Conservation (phyloP, 1,140 invertebrate species). For the Bombyx mandarina region DNA sequence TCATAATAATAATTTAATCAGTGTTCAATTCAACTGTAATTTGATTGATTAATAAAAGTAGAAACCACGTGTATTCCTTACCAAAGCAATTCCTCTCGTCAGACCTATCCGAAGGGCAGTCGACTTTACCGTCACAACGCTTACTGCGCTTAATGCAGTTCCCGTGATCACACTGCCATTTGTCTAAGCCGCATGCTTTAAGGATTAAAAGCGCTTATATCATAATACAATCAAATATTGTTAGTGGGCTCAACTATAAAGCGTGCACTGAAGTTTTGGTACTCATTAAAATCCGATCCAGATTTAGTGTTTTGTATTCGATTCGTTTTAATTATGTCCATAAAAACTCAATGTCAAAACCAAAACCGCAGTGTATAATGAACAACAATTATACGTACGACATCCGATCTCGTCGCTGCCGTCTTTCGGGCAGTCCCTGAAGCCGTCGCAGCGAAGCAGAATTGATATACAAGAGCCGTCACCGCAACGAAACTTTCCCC, state of each 20-base stretch:
- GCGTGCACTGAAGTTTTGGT: too few species aligned
- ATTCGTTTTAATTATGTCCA: too few species aligned
- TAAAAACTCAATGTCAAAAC: too few species aligned
- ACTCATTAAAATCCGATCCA: too few species aligned
- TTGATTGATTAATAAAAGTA: too few species aligned
- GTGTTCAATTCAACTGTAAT: too few species aligned
- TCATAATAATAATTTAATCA: too few species aligned
- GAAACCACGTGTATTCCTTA: slow-evolving; percentile 38
- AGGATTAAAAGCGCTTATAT: neutral
- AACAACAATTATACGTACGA: slow-evolving; percentile 61
- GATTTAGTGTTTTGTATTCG: too few species aligned
- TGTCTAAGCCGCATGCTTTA: slow-evolving; percentile 72
- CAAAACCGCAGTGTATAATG: too few species aligned
- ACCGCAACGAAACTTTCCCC: slow-evolving; percentile 69
- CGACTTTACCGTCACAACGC: slow-evolving; percentile 76
- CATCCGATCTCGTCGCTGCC: slow-evolving; percentile 71
- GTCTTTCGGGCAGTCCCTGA: slow-evolving; percentile 72
- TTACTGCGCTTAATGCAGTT: slow-evolving; percentile 74
- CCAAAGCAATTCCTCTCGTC: slow-evolving; percentile 80
- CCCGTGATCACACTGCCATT: slow-evolving; percentile 75
- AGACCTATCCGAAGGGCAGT: slow-evolving; percentile 79
- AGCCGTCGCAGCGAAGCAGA: slow-evolving; percentile 71
- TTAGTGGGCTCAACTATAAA: neutral
- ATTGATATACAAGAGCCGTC: slow-evolving; percentile 81
- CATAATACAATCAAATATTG: too few species aligned